Percentiles rank a stretch among this genome's conserved stretches.
Evolutionary conservation across 2,797 vertebrate genomes (phyloP).

Genomic region (Sebastes kiyomatsui): DNA sequence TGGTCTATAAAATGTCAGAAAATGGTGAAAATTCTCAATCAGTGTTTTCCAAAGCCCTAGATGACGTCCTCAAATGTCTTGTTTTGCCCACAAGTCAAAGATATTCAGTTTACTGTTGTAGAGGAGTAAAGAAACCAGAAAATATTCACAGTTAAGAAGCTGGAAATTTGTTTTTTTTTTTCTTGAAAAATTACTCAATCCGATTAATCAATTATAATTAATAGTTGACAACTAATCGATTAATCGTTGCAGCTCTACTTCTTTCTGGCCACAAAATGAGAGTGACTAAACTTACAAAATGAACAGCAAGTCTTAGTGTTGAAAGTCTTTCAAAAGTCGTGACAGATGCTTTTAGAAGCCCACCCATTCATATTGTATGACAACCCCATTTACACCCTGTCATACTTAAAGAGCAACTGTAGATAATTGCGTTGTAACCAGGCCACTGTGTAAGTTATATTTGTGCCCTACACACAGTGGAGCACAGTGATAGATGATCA

Average conservation of each 20-base stretch:
- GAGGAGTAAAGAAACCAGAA: neutral
- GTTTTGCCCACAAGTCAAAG: neutral
- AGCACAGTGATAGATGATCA: slow-evolving; percentile 58
- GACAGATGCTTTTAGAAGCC: slow-evolving; percentile 39
- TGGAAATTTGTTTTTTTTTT: too few species aligned
- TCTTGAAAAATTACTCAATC: too few species aligned
- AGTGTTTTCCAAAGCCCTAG: too few species aligned
- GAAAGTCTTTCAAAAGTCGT: slow-evolving; percentile 27
- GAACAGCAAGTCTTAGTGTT: slow-evolving; percentile 3
- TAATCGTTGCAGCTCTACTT: neutral
- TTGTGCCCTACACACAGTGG: slow-evolving; percentile 50
- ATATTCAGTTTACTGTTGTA: neutral
- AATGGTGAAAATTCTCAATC: too few species aligned
- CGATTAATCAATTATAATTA: too few species aligned
- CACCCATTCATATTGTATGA: slow-evolving; percentile 51
- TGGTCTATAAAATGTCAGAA: too few species aligned
- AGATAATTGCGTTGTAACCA: slow-evolving; percentile 63
- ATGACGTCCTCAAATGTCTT: too few species aligned
- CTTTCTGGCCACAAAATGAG: neutral
- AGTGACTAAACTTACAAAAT: slow-evolving; percentile 12
- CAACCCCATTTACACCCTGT: slow-evolving; percentile 63
- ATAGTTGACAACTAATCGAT: too few species aligned
- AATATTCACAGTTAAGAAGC: too few species aligned
- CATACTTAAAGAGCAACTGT: slow-evolving; percentile 67
- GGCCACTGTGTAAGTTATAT: slow-evolving; percentile 65